Base-by-base conservation (phyloP, 2,113 vertebrate species). In the Mirounga angustirostris region DNA sequence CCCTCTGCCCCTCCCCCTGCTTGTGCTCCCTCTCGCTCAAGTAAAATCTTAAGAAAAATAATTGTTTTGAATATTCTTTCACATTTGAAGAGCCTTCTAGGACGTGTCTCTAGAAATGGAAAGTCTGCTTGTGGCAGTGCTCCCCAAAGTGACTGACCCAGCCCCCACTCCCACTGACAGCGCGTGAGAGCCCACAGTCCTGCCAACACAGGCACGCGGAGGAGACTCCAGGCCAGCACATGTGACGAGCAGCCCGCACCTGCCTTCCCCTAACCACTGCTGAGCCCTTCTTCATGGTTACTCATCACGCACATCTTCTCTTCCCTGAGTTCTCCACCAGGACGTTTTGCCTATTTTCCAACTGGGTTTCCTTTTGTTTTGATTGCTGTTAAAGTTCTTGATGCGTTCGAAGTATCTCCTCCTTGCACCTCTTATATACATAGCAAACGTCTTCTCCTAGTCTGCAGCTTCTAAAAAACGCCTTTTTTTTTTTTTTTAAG, bases 161-260 rank as follows among this genome's bases (percentile, higher is more conserved):
- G 46, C 24, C 63, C 30, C 4, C 10, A 15, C 26, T n/a, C 21
- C 58, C 65, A n/a, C 5, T 9, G 65, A 74, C 26, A 4, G 19
- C 0, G 0, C 4, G 2, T 11, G n/a, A 12, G 13, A 6, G 50
- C 30, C 33, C 28, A 14, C 33, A 15, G 15, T 63, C 59, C 54
- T 14, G 10, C 33, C 12, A 4, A 40, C 36, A 13, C 11, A 12
- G 69, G 36, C 36, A 73, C n/a, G 22, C 36, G 30, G 5, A 5
- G 10, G 36, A 11, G 36, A 21, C 69, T 21, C 19, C 19, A 5
- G 19, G 69, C 36, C 5, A 36, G 71, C 67, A 22, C 69, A 2
- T 3, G 69, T 10, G 69, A 43, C 21, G n/a, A 18, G 10, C n/a
- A 36, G 6, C 7, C 19, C 9, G 15, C 24, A 1, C 40, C 54